Evolutionary conservation across 1,140 invertebrate species (phyloP), one percentile per base, ranked within the genome.

Genomic region (Zaprionus inermis): DNA sequence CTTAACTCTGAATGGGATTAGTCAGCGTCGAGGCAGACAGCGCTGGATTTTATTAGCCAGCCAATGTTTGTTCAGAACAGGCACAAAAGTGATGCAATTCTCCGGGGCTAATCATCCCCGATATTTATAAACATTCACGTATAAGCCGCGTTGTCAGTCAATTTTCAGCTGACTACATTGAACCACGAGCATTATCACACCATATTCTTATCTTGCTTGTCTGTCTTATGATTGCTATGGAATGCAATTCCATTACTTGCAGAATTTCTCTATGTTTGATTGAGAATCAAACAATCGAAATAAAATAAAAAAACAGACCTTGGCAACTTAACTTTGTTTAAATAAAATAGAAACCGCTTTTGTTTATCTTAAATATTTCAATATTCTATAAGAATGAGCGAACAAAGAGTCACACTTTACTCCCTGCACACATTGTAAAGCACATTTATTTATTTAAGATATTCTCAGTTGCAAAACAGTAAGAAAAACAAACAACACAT

Each of bases 51-150:
- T 52, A 55, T 58, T 60, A 54, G 63, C 51, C 63, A 72, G n/a
- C 38, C 34, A 51, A 57, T 74, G 63, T 65, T 60, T 79, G 52
- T 78, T 76, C 65, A 71, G 60, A 74, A 63, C 56, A 76, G 71
- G 68, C 28, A 38, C 59, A 84, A 84, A 74, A 78, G 69, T 86
- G 78, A 85, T 84, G 82, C 76, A 84, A 86, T 82, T 52, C 7
- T 30, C 18, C 34, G 38, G 16, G 18, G 56, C 54, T 68, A 51
- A 69, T 64, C 73, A 78, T 78, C 30, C 14, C 16, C 52, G 67
- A 63, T 81, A 85, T 85, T 86, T 81, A 78, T 81, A 86, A 76
- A 70, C 60, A 60, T 76, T 81, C 66, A 72, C 78, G 75, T 72
- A 70, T 59, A 71, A 54, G 14, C 30, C 71, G 16, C 28, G 28